These are phyloP conservation scores for Polydrusus pterygomalis DNA, from an alignment of 2,888 invertebrate genomes.

Conservation along the genomic window DNA sequence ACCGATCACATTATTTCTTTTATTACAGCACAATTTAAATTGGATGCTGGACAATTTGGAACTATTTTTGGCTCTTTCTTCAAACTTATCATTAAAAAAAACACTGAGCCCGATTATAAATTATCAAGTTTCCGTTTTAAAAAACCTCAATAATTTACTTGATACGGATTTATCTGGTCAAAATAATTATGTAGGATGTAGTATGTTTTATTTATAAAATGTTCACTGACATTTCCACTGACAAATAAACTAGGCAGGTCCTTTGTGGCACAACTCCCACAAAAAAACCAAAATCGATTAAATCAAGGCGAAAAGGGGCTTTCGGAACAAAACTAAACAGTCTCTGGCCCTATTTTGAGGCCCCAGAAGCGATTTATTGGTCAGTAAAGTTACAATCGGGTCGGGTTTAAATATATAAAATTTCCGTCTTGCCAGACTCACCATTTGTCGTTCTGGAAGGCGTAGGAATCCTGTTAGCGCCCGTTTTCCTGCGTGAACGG, in stretches of 20 bases:
- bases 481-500: conserved; percentile 90
- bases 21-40: background rate
- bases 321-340: conserved; percentile 1
- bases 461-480: conserved; percentile 89
- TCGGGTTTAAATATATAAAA: conserved; percentile 44
- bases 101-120: background rate
- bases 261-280: conserved; percentile 58
- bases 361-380: conserved; percentile 9
- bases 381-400: conserved; percentile 45
- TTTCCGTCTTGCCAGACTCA: conserved; percentile 72
- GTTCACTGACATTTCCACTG: conserved; percentile 54
- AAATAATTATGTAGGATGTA: conserved; percentile 36
- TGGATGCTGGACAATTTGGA: background rate
- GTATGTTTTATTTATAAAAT: conserved; percentile 53
- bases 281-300: conserved; percentile 54
- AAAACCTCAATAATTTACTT: conserved; percentile 24
- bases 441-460: conserved; percentile 88
- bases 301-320: conserved; percentile 49
- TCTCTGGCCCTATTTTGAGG: background rate
- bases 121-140: conserved; percentile 29
- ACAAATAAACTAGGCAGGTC: conserved; percentile 63
- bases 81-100: conserved; percentile 1
- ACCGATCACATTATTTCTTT: background rate
- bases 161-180: conserved; percentile 26
- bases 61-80: background rate